Conservation (phyloP, 2,888 invertebrate genomes). For the Steinernema scapterisci region DNA sequence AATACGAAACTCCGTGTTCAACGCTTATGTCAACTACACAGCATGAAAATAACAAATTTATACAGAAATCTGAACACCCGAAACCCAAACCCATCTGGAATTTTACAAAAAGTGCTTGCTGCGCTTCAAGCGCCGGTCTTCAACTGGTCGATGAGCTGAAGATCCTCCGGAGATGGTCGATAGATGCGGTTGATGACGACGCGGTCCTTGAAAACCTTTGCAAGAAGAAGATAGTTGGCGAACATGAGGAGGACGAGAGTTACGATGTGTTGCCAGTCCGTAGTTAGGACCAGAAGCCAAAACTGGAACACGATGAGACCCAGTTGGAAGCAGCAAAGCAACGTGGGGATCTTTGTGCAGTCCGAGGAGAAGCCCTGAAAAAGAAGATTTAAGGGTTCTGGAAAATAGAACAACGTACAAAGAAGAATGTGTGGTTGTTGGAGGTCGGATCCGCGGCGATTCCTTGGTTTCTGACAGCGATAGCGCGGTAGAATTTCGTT, state of each 20-base stretch:
- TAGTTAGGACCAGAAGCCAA: constrained; percentile 78
- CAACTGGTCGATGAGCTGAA: constrained; percentile 52
- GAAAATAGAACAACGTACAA: not conserved
- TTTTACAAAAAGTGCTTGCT: not conserved
- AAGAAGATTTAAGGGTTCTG: constrained; percentile 37
- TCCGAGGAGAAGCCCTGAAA: constrained; percentile 84
- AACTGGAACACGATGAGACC: constrained; percentile 73
- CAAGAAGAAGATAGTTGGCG: constrained; percentile 76
- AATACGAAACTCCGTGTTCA: too few species aligned
- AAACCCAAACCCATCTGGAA: not conserved
- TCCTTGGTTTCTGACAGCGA: constrained; percentile 58
- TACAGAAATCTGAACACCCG: constrained; percentile 6
- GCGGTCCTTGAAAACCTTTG: constrained; percentile 44
- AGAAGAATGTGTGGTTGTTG: not conserved
- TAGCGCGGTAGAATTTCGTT: constrained; percentile 10
- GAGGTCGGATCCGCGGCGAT: constrained; percentile 81
- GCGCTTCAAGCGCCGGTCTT: constrained; percentile 33
- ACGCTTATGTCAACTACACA: too few species aligned
- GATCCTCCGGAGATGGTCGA: constrained; percentile 59
- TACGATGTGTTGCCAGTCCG: constrained; percentile 89
- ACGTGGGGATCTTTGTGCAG: constrained; percentile 76
- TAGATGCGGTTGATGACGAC: constrained; percentile 61
- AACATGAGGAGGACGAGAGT: constrained; percentile 84
- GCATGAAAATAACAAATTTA: too few species aligned
- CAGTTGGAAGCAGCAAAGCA: constrained; percentile 73